A percentile compares a stretch with the other conserved stretches of the same genome.
Evolutionary conservation across 2,113 vertebrate genomes (phyloP).

Genomic region (Chelonoidis abingdonii): DNA sequence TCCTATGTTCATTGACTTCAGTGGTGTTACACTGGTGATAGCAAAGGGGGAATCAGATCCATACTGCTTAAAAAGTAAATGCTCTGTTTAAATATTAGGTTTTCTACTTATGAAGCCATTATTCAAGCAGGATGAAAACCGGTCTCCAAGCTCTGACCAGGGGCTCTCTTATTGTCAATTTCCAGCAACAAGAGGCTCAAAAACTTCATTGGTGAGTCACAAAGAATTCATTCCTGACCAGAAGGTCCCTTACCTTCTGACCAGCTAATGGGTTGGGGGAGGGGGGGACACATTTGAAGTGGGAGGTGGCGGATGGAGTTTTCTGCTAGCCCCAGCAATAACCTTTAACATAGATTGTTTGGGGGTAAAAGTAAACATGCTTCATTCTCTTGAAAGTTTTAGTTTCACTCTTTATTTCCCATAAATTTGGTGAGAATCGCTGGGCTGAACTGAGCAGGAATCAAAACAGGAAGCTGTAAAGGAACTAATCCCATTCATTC

Average conservation of each 20-base stretch:
- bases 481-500: neutral
- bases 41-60: neutral
- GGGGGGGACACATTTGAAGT: rapidly evolving
- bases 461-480: neutral
- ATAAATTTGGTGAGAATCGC: neutral
- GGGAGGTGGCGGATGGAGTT: neutral
- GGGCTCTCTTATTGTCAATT: neutral
- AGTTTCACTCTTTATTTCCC: neutral
- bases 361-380: neutral
- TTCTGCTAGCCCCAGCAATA: neutral
- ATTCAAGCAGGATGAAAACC: neutral
- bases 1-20: neutral
- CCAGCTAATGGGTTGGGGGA: too few relatives aligned
- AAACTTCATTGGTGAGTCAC: neutral
- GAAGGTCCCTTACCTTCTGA: neutral
- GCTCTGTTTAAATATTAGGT: neutral
- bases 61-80: neutral
- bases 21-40: neutral
- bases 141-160: neutral
- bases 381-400: neutral
- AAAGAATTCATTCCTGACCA: neutral
- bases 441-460: neutral
- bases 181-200: neutral
- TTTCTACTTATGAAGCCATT: neutral
- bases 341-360: neutral